Evolutionary conservation across 2,113 vertebrate genomes (phyloP).

Genomic region (Micronycteris hirsuta): DNA sequence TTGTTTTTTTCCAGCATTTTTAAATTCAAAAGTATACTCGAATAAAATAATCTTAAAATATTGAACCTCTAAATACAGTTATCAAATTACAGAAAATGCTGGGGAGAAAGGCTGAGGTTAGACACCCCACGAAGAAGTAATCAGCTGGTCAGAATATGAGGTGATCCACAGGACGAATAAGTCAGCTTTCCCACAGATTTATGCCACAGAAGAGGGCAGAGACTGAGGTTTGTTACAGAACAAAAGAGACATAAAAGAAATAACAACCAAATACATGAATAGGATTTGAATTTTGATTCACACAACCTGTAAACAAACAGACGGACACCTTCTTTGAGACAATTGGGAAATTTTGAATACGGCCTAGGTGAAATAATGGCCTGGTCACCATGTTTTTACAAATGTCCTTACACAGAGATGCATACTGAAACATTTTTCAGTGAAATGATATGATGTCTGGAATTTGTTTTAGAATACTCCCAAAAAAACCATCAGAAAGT

Average conservation of each 20-base stretch:
- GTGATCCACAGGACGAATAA: neutral
- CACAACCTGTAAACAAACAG: neutral
- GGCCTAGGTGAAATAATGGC: neutral
- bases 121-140: neutral
- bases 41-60: neutral
- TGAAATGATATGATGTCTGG: neutral
- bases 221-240: neutral
- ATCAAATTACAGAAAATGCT: neutral
- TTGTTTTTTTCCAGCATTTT: slow-evolving; percentile 1
- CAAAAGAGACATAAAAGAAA: neutral
- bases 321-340: neutral
- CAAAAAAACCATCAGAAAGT: neutral
- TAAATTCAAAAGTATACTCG: slow-evolving; percentile 7
- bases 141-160: neutral
- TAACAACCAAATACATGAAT: neutral
- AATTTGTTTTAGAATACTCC: neutral
- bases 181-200: neutral
- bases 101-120: neutral
- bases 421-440: neutral
- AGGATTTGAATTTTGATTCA: slow-evolving; percentile 11
- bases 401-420: neutral
- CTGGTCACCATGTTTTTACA: neutral
- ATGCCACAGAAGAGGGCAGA: neutral
- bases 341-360: neutral
- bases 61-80: neutral